phyloP scores from a whole-genome alignment of 2,888 invertebrate species.

The Drosophila lacicola region DNA sequence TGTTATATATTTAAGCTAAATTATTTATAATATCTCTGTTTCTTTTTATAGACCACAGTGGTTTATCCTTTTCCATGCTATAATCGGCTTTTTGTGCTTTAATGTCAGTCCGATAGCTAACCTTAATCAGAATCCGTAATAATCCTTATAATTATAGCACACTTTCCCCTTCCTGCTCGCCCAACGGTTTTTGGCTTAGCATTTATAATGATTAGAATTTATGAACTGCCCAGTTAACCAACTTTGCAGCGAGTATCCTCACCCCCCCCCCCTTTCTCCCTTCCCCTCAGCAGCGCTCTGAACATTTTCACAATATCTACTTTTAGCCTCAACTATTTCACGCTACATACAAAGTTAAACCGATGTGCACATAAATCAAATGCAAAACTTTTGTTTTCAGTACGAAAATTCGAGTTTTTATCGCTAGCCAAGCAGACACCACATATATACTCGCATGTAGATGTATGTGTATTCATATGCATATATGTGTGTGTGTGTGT shows the following conservation, averaged over 20 bases:
- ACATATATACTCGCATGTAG: constrained; percentile 4
- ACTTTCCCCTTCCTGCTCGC: constrained; percentile 10
- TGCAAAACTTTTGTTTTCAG: constrained; percentile 72
- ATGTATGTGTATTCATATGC: background rate
- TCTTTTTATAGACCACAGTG: background rate
- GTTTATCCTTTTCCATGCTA: background rate
- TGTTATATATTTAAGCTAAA: background rate
- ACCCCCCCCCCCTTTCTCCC: background rate
- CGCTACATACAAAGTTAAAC: constrained; percentile 73
- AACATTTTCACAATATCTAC: constrained; percentile 9
- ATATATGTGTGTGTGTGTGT: background rate
- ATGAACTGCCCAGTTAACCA: constrained; percentile 55
- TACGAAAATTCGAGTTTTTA: constrained; percentile 65
- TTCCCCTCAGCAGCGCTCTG: background rate
- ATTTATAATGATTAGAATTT: constrained; percentile 77
- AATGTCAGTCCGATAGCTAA: constrained; percentile 13
- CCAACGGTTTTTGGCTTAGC: constrained; percentile 38
- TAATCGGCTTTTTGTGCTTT: constrained; percentile 19
- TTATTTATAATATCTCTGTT: constrained; percentile 6
- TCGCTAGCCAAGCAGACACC: constrained; percentile 61
- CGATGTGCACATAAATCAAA: constrained; percentile 76
- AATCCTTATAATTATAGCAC: constrained; percentile 32
- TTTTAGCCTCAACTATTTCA: constrained; percentile 65
- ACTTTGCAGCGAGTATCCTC: constrained; percentile 30
- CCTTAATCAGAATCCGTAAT: constrained; percentile 1